These are phyloP conservation scores for Mantis religiosa DNA, from an alignment of 2,888 invertebrate genomes.

Conservation along the genomic window DNA sequence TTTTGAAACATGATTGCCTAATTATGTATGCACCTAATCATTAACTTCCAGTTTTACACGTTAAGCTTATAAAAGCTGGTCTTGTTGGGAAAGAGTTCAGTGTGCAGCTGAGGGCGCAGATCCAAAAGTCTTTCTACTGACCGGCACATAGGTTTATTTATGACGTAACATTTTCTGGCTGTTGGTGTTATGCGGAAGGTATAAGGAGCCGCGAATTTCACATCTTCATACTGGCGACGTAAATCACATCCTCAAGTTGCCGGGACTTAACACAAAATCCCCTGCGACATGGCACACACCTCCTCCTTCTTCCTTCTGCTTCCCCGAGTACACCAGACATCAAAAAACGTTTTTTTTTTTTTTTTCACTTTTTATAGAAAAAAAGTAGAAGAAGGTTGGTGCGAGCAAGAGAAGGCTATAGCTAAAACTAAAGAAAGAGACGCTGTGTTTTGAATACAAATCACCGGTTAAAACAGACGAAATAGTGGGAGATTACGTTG, in stretches of 20 bases:
- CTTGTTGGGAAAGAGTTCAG: no score
- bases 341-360: conserved; percentile 23
- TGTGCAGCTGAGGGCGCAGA: neutral
- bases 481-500: neutral
- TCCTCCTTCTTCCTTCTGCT: neutral
- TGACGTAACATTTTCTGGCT: neutral
- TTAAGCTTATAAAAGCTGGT: no score
- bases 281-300: neutral
- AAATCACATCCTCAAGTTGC: neutral
- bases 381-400: neutral
- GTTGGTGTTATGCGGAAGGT: neutral
- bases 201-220: neutral
- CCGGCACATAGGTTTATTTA: neutral
- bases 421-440: conserved; percentile 2
- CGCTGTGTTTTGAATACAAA: conserved; percentile 21
- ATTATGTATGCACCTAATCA: no score
- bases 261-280: conserved; percentile 6
- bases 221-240: neutral
- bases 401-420: neutral
- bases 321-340: conserved; percentile 13
- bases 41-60: no score
- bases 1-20: no score
- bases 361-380: conserved; percentile 21
- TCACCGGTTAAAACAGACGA: conserved; percentile 16
- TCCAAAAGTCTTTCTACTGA: neutral